These are phyloP conservation scores for Micronycteris hirsuta DNA, from an alignment of 2,113 vertebrate genomes.

Conservation along the genomic window DNA sequence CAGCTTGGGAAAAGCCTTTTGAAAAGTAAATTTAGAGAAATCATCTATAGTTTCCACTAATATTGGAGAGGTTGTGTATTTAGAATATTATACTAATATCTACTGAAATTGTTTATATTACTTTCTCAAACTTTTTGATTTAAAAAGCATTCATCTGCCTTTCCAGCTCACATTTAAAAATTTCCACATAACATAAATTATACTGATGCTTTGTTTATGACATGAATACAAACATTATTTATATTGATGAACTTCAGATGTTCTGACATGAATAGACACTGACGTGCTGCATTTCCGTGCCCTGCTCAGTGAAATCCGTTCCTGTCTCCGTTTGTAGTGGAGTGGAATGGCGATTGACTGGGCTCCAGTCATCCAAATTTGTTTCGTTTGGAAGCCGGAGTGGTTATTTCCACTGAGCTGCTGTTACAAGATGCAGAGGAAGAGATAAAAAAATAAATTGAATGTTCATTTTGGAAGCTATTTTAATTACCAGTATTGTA, in stretches of 20 bases:
- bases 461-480: conserved; percentile 77
- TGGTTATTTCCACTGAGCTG: conserved; percentile 53
- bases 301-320: conserved; percentile 44
- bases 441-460: conserved; percentile 70
- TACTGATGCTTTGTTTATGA: conserved; percentile 22
- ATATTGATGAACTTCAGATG: conserved; percentile 70
- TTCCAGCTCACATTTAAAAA: conserved; percentile 35
- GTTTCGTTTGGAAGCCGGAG: conserved; percentile 71
- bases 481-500: conserved; percentile 72
- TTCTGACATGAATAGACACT: conserved; percentile 68
- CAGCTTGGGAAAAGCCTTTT: neutral
- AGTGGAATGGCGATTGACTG: conserved; percentile 58
- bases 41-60: neutral
- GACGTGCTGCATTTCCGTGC: conserved; percentile 10
- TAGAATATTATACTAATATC: neutral
- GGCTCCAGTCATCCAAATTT: conserved; percentile 61
- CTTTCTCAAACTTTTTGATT: neutral
- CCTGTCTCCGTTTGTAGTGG: conserved; percentile 8
- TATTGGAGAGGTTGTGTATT: neutral
- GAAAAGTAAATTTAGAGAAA: conserved; percentile 5
- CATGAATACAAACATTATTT: conserved; percentile 66
- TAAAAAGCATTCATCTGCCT: conserved; percentile 27
- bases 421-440: conserved; percentile 62
- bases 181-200: conserved; percentile 39
- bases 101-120: conserved; percentile 22